These are phyloP conservation scores for Zeugodacus cucurbitae DNA, from an alignment of 1,140 invertebrate genomes.

Conservation along the genomic window DNA sequence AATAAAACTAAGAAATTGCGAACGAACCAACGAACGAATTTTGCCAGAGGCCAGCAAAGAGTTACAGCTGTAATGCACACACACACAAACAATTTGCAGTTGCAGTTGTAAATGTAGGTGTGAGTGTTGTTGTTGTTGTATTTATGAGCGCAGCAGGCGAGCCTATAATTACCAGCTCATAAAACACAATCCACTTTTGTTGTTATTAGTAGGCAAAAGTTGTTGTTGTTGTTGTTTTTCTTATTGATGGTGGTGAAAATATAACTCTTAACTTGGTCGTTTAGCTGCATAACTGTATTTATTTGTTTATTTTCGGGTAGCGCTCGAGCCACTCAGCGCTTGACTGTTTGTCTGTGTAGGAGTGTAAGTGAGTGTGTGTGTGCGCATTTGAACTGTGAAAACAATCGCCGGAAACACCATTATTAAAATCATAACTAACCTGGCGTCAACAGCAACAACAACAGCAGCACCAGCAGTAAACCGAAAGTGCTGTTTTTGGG, in stretches of 20 bases:
- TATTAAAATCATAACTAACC: constrained; percentile 38
- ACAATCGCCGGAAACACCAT: constrained; percentile 36
- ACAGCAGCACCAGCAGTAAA: neutral
- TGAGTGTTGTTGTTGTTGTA: neutral
- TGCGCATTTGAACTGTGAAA: constrained; percentile 8
- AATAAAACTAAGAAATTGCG: constrained; percentile 29
- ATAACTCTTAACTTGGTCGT: neutral
- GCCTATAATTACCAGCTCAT: constrained; percentile 39
- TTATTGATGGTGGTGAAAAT: constrained; percentile 5
- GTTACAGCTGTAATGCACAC: neutral
- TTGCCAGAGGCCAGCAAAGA: neutral
- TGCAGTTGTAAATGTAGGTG: neutral
- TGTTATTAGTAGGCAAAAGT: neutral
- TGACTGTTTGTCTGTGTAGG: neutral
- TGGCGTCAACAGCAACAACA: constrained; percentile 17
- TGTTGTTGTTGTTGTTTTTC: neutral
- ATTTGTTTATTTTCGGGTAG: neutral
- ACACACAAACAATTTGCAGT: neutral
- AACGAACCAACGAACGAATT: too few relatives aligned
- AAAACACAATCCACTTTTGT: constrained; percentile 33
- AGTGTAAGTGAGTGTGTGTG: neutral
- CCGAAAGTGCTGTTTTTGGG: neutral
- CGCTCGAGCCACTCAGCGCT: neutral
- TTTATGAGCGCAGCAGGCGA: constrained; percentile 10
- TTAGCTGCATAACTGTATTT: neutral